phyloP scores from a whole-genome alignment of 2,797 vertebrate species.

The Enteromius mattozi region DNA sequence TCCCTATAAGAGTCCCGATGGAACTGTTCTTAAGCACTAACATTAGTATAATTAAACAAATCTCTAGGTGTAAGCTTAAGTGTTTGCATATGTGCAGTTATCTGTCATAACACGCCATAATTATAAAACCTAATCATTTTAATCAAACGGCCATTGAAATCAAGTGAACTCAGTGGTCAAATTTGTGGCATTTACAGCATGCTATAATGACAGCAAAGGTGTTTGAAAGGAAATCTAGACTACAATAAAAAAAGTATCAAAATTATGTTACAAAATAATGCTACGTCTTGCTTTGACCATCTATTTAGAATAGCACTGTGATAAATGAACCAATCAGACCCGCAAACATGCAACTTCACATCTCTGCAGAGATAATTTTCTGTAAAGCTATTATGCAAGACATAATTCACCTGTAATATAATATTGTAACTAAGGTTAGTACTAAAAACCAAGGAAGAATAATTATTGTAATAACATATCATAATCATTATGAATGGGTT shows the following conservation, averaged over 20 bases:
- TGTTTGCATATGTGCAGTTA: background rate
- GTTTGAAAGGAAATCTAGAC: background rate
- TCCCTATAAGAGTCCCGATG: background rate
- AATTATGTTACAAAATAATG: background rate
- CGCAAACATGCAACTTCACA: background rate
- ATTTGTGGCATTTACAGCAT: background rate
- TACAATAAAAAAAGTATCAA: background rate
- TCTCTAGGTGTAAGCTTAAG: background rate
- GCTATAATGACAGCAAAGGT: no score
- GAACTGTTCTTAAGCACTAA: background rate
- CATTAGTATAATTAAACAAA: background rate
- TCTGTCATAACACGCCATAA: background rate
- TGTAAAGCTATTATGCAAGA: background rate
- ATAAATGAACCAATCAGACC: background rate
- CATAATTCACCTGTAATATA: background rate
- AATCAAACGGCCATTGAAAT: background rate
- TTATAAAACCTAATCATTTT: background rate
- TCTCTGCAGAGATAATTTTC: background rate
- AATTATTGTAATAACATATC: slow-evolving; percentile 26
- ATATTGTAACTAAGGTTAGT: background rate
- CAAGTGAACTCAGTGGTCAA: background rate
- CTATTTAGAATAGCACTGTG: background rate
- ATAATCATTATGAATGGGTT: slow-evolving; percentile 6
- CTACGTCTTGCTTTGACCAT: background rate
- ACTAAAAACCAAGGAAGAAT: slow-evolving; percentile 25